Percentiles rank a stretch among this genome's conserved stretches.
Evolutionary conservation across 2,113 vertebrate species (phyloP).

Genomic region (Ondatra zibethicus): DNA sequence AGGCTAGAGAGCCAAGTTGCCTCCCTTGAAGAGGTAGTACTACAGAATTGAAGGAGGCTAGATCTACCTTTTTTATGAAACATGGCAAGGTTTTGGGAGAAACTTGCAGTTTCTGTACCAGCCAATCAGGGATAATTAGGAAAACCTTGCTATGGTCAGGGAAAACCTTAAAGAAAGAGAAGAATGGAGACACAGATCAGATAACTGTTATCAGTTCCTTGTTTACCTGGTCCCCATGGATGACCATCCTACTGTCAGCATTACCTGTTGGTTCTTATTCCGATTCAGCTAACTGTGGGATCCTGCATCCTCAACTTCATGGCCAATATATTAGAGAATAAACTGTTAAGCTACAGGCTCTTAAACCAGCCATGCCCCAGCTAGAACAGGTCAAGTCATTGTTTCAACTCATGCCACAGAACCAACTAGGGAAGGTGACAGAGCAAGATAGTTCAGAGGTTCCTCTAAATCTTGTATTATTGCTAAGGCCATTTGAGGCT

Average conservation of each 20-base stretch:
- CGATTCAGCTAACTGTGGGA: background rate
- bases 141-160: background rate
- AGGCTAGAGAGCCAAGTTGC: background rate
- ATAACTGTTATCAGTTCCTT: background rate
- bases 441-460: background rate
- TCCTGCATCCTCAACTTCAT: background rate
- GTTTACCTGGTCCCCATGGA: background rate
- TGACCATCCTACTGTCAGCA: background rate
- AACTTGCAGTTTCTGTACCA: background rate
- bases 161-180: background rate
- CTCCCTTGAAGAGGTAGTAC: background rate
- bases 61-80: background rate
- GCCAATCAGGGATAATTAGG: background rate
- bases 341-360: background rate
- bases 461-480: background rate
- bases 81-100: background rate
- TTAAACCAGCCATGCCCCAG: background rate
- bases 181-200: background rate
- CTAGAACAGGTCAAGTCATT: background rate
- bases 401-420: background rate
- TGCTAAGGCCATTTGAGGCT: background rate
- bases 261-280: background rate
- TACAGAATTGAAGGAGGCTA: background rate
- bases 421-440: background rate
- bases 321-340: background rate